A percentile compares a stretch with the other conserved stretches of the same genome.
These are phyloP conservation scores for Sorex araneus DNA, from an alignment of 2,113 vertebrate genomes.

Conservation along the genomic window DNA sequence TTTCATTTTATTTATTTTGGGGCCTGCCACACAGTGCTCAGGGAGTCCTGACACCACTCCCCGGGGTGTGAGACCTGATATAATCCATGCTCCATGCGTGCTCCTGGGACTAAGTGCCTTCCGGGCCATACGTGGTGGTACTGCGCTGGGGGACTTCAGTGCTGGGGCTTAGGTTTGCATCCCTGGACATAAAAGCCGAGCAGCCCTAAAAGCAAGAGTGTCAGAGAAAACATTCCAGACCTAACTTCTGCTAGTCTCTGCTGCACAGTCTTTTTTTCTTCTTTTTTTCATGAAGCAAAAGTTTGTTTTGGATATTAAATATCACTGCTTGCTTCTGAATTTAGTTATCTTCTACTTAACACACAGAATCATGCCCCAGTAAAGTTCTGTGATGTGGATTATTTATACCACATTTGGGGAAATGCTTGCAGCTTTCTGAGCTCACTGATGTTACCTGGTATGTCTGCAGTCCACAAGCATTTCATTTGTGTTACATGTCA, in stretches of 20 bases:
- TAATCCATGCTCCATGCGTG: too few species aligned
- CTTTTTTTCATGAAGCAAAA: neutral
- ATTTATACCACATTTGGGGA: neutral
- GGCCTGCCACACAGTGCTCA: too few species aligned
- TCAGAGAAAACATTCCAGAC: neutral
- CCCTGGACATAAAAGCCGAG: too few species aligned
- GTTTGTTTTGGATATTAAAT: neutral
- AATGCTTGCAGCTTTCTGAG: neutral
- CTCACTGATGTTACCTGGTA: neutral
- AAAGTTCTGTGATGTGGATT: neutral
- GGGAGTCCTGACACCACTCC: too few species aligned
- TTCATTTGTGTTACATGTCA: constrained; percentile 17
- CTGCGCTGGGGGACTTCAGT: too few species aligned
- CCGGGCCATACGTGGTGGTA: too few species aligned
- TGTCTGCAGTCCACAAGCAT: neutral
- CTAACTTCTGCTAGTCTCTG: neutral
- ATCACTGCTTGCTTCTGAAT: neutral
- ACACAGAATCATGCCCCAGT: neutral
- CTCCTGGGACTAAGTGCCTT: too few species aligned
- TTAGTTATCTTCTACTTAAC: neutral
- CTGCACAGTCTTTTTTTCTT: neutral
- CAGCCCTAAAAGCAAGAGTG: too few species aligned
- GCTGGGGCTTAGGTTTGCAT: too few species aligned
- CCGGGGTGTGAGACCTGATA: too few species aligned
- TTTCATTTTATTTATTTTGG: too few species aligned